Base-by-base conservation (phyloP, 1,140 invertebrate genomes). In the Hesperophylax magnus region DNA sequence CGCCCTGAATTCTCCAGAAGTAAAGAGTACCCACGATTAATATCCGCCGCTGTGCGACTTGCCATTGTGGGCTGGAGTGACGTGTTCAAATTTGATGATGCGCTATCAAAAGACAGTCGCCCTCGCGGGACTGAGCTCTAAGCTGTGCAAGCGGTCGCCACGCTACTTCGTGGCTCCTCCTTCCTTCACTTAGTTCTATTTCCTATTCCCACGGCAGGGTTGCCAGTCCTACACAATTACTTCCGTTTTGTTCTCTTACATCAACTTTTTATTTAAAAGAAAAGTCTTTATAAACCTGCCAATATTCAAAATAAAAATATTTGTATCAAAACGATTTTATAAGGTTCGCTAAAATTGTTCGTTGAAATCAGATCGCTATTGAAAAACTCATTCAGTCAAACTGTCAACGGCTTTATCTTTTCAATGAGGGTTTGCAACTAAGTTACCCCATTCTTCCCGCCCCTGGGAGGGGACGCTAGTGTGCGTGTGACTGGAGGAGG, bases 71-170 rank as follows among this genome's bases (percentile, higher is more conserved):
- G 0, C 11, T 69, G 20, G 17, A 39, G 17, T 54, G 69, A 72
- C 52, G 69, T 52, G 20, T 54, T 53, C 52, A 69, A 18, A 47
- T 53, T n/a, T 72, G 63, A 65, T 24, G 61, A 14, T 24, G 47
- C 52, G 52, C 69, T 24, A 14, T 72, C 69, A 72, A 72, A 72
- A 72, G 69, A 72, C 69, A 11, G n/a, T 72, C 69, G 18, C 47
- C 39, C 39, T 39, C 61, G 61, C 61, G 39, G 8, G 39, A 3
- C 0, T n/a, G n/a, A n/a, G n/a, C n/a, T n/a, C 39, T 47, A 11
- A 47, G 11, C 39, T 47, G 9, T 39, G 34, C 3, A 6, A 39
- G 34, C 34, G 1, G 56, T 22, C 56, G 56, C 17, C n/a, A 22
- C n/a, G 20, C 18, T 22, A 24, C 58, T 14, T 14, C 5, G 3